Evolutionary conservation across 1,140 invertebrate genomes (phyloP).

Genomic region (Vanessa tameamea): DNA sequence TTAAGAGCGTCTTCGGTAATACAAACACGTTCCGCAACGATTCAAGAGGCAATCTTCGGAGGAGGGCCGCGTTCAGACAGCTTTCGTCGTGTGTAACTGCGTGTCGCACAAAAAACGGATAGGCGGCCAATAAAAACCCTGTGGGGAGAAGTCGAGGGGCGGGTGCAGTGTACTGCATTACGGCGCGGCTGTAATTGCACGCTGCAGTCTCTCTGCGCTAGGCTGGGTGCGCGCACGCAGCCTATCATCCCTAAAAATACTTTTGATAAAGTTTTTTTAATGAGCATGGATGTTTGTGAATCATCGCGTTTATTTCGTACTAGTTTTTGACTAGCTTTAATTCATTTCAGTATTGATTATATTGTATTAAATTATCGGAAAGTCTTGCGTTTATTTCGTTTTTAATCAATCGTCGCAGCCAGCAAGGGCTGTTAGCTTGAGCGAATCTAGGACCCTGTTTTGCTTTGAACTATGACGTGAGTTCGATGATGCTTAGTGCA

Average conservation of each 20-base stretch:
- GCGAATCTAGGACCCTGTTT: constrained; percentile 9
- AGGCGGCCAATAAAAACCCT: constrained; percentile 78
- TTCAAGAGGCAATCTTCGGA: constrained; percentile 68
- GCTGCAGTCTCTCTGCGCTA: constrained; percentile 68
- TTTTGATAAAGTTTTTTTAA: background rate
- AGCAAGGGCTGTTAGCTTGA: background rate
- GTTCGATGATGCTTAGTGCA: constrained; percentile 37
- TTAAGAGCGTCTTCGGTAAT: constrained; percentile 39
- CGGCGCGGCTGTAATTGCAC: constrained; percentile 55
- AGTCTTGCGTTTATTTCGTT: background rate
- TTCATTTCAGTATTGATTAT: background rate
- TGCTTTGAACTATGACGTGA: constrained; percentile 60
- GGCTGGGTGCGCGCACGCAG: constrained; percentile 73
- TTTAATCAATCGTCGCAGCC: background rate
- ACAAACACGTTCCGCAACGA: constrained; percentile 55
- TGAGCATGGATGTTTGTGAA: constrained; percentile 8
- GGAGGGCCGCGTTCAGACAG: constrained; percentile 68
- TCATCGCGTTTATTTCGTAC: background rate
- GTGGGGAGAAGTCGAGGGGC: constrained; percentile 74
- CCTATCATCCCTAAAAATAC: constrained; percentile 48
- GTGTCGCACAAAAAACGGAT: constrained; percentile 73
- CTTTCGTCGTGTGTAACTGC: constrained; percentile 75
- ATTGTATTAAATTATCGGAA: background rate
- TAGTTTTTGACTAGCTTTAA: background rate
- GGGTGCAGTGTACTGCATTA: constrained; percentile 59